Evolutionary conservation across 2,888 invertebrate species (phyloP).

Genomic region (Leptopterna dolabrata): DNA sequence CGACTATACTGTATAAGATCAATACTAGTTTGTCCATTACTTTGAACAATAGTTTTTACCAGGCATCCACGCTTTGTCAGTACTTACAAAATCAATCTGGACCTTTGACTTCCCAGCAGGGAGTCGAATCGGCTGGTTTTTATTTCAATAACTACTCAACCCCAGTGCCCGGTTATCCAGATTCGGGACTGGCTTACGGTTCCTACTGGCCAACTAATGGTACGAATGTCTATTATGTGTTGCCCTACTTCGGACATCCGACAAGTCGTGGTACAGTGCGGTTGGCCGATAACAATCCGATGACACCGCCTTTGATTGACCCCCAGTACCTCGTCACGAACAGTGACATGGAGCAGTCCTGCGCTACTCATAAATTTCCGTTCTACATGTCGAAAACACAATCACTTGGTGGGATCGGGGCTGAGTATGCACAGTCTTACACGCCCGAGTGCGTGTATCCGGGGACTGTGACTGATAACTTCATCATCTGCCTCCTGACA

Average conservation of each 20-base stretch:
- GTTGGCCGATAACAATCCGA: slow-evolving; percentile 74
- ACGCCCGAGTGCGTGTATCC: slow-evolving; percentile 82
- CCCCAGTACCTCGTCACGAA: slow-evolving; percentile 76
- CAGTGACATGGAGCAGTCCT: slow-evolving; percentile 79
- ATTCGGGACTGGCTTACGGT: slow-evolving; percentile 22
- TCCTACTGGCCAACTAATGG: background rate
- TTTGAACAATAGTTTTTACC: slow-evolving; percentile 11
- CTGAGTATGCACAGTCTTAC: slow-evolving; percentile 78
- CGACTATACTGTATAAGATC: slow-evolving; percentile 22
- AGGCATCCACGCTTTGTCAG: background rate
- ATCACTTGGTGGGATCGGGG: slow-evolving; percentile 84
- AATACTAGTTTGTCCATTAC: slow-evolving; percentile 30
- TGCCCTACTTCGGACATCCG: slow-evolving; percentile 64
- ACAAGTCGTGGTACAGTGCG: slow-evolving; percentile 65
- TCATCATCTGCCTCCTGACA: slow-evolving; percentile 82
- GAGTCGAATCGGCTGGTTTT: slow-evolving; percentile 42
- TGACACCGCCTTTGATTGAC: slow-evolving; percentile 74
- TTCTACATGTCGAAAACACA: slow-evolving; percentile 64
- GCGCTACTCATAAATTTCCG: slow-evolving; percentile 73
- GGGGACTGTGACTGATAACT: slow-evolving; percentile 79
- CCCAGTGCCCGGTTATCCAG: slow-evolving; percentile 35
- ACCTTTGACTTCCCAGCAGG: slow-evolving; percentile 12
- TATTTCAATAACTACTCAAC: slow-evolving; percentile 18
- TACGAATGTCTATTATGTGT: background rate
- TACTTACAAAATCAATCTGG: background rate